These are phyloP conservation scores for Lasioglossum marginatum DNA, from an alignment of 2,888 invertebrate genomes.

Conservation along the genomic window DNA sequence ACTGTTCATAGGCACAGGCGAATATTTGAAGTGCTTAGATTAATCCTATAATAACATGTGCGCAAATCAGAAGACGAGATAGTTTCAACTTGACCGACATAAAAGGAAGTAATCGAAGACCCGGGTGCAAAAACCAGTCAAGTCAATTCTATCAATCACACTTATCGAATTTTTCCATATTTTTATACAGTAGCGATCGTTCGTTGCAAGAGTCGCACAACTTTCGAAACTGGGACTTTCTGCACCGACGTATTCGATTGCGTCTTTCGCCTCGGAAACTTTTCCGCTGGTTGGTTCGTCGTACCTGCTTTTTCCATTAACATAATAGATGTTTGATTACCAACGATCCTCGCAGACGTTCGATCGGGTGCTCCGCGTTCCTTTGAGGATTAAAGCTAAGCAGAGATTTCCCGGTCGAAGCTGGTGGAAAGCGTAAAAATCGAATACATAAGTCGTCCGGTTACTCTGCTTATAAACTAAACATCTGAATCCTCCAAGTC, in stretches of 20 bases:
- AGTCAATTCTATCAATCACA: background rate
- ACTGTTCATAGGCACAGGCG: background rate
- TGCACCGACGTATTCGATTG: background rate
- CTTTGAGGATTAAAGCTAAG: background rate
- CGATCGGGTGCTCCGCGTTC: background rate
- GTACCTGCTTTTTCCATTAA: background rate
- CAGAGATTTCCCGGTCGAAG: background rate
- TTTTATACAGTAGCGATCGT: background rate
- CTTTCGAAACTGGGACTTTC: background rate
- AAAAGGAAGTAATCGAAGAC: background rate
- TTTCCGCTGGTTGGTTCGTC: background rate
- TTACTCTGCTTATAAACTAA: constrained; percentile 12
- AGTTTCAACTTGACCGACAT: background rate
- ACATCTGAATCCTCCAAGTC: background rate
- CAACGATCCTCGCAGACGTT: background rate
- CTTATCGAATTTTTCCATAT: background rate
- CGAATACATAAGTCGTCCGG: background rate
- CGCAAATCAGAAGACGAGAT: background rate
- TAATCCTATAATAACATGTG: background rate
- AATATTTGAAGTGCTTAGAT: background rate
- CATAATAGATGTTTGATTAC: background rate
- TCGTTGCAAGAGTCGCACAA: background rate
- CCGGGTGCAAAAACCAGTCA: background rate
- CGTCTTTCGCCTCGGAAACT: background rate
- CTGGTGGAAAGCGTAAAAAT: background rate